Evolutionary conservation across 2,888 invertebrate species (phyloP).

Genomic region (Tinea semifulvella): DNA sequence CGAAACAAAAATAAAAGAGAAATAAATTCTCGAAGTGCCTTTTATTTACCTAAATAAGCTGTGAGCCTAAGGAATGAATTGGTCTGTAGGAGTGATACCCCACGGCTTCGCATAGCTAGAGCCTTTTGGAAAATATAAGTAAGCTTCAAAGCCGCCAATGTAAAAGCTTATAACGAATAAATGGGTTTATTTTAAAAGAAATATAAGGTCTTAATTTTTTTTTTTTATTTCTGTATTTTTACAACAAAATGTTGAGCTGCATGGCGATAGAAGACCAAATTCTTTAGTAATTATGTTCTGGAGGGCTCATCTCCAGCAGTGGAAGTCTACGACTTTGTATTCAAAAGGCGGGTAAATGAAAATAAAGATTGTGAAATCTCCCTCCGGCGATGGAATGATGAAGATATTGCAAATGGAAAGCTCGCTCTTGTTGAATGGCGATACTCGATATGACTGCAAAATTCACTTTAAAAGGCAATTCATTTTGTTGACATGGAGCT

Average conservation of each 20-base stretch:
- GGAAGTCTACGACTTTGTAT: no score
- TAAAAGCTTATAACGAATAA: no score
- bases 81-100: background rate
- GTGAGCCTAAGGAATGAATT: background rate
- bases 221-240: no score
- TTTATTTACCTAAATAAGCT: background rate
- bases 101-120: background rate
- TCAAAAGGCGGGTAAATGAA: conserved; percentile 4
- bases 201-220: no score
- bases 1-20: background rate
- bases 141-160: no score
- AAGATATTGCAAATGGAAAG: conserved; percentile 12
- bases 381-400: conserved; percentile 10
- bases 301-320: no score
- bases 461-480: conserved; percentile 11
- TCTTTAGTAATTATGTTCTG: no score
- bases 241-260: no score
- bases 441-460: conserved; percentile 7
- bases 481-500: conserved; percentile 12
- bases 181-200: no score
- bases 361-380: conserved; percentile 11
- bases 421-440: conserved; percentile 6
- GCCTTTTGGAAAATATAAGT: no score
- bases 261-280: no score
- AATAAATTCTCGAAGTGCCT: background rate